These are phyloP conservation scores for Zosterops borbonicus DNA, from an alignment of 2,113 vertebrate genomes.

Conservation along the genomic window DNA sequence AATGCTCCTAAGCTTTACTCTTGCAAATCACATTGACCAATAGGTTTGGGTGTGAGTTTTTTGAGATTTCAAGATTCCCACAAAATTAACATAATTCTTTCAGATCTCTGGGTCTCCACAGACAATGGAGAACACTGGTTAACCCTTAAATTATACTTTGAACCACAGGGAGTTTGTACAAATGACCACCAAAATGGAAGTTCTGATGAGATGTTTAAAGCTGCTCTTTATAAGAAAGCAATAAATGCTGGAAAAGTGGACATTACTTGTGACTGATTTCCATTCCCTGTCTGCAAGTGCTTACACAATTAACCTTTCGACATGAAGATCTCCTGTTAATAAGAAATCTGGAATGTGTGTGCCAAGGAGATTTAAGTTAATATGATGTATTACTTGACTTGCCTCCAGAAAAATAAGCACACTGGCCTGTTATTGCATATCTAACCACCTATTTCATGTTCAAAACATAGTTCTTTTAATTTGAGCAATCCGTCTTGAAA, in stretches of 20 bases:
- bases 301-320: constrained; percentile 47
- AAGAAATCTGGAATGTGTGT: background rate
- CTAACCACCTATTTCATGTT: background rate
- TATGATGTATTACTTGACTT: background rate
- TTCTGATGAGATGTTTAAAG: background rate
- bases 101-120: background rate
- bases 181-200: background rate
- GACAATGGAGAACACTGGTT: background rate
- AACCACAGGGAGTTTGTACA: background rate
- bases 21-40: background rate
- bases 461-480: background rate
- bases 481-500: background rate
- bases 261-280: background rate
- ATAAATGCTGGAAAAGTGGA: background rate
- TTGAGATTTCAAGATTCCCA: background rate
- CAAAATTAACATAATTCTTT: background rate
- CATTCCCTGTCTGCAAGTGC: background rate
- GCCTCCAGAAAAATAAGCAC: background rate
- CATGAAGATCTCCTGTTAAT: constrained; percentile 1
- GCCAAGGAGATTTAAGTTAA: constrained; percentile 2
- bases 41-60: rapidly evolving
- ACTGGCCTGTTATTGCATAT: background rate
- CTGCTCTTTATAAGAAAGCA: background rate
- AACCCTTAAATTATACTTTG: background rate
- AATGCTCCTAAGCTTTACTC: background rate